phyloP scores from a whole-genome alignment of 1,140 invertebrate species.

The Brachionus paranguensis region DNA sequence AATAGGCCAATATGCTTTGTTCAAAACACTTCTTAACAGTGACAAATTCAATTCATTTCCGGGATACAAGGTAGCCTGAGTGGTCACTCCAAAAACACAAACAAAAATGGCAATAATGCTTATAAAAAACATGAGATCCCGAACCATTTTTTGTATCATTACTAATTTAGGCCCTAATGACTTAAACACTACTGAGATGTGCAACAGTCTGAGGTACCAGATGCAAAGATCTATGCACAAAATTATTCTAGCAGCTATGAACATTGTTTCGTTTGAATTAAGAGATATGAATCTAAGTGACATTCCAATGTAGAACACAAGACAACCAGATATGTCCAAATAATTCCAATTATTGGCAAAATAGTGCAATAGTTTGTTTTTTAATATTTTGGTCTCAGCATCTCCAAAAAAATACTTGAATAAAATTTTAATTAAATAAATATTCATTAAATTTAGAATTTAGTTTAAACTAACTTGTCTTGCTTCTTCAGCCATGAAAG shows the following conservation, averaged over 20 bases:
- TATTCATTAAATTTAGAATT: not conserved
- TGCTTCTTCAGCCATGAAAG: slow-evolving; percentile 42
- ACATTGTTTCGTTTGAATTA: slow-evolving; percentile 20
- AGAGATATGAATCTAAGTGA: slow-evolving; percentile 32
- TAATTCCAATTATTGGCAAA: slow-evolving; percentile 39
- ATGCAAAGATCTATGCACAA: slow-evolving; percentile 30
- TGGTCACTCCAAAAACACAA: slow-evolving; percentile 50
- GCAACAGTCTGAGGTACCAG: slow-evolving; percentile 48
- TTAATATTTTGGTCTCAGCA: slow-evolving; percentile 35
- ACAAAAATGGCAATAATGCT: slow-evolving; percentile 51
- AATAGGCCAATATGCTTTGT: slow-evolving; percentile 52
- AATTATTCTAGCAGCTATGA: slow-evolving; percentile 31
- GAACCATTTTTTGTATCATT: slow-evolving; percentile 54
- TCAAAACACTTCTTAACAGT: slow-evolving; percentile 47
- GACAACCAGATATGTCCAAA: slow-evolving; percentile 37
- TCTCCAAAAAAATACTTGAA: slow-evolving; percentile 39
- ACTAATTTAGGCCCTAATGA: slow-evolving; percentile 54
- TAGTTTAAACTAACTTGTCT: slow-evolving; percentile 40
- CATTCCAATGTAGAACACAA: slow-evolving; percentile 30
- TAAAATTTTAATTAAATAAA: not conserved
- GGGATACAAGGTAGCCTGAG: slow-evolving; percentile 47
- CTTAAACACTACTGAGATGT: slow-evolving; percentile 49
- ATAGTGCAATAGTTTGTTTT: slow-evolving; percentile 34
- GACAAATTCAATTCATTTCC: slow-evolving; percentile 44
- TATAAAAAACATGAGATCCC: slow-evolving; percentile 51